Base-by-base conservation (phyloP, 2,888 invertebrate genomes). In the Drosophila mimica region DNA sequence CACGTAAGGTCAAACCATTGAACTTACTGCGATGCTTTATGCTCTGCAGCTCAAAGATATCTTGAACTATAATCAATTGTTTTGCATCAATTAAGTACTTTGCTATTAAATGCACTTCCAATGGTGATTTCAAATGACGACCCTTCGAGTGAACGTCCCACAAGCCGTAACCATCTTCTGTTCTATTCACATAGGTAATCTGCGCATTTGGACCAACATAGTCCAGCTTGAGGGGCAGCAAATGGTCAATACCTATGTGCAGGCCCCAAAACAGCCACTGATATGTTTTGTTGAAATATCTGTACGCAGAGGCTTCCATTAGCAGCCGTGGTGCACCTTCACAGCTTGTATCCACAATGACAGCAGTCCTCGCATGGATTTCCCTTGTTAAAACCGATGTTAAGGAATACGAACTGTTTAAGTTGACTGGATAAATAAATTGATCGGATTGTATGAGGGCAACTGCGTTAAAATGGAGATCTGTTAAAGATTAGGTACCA, bases 71-170 rank as follows among this genome's bases (percentile, higher is more conserved):
- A 3, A 54, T 38, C 4, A 91, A 59, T 9, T 75, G 2, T 2
- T 51, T 71, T 15, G 57, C 5, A 6, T 58, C 36, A 30, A 54
- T 68, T 2, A 25, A 20, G 53, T 82, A 70, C 9, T 64, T 70
- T 9, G 71, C 91, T 62, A 88, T 83, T 6, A 88, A 66, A 6
- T 77, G 52, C 0, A 89, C 28, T 63, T 91, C 89, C 15, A 93
- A 61, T 0, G 78, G 52, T 20, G 83, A 72, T 33, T 73, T 83
- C 6, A 93, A 67, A 52, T 93, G 93, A 3, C 86, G 74, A 33
- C 92, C 93, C 63, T 91, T 91, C 0, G 92, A 92, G 63, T 92
- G 91, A 15, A 93, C 62, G 68, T 92, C 92, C 81, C 84, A 92
- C 1, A 92, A 65, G 4, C 49, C 46, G 46, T 79, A 91, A 4